Conservation (phyloP, 2,888 invertebrate species). For the Heliconius charithonia region DNA sequence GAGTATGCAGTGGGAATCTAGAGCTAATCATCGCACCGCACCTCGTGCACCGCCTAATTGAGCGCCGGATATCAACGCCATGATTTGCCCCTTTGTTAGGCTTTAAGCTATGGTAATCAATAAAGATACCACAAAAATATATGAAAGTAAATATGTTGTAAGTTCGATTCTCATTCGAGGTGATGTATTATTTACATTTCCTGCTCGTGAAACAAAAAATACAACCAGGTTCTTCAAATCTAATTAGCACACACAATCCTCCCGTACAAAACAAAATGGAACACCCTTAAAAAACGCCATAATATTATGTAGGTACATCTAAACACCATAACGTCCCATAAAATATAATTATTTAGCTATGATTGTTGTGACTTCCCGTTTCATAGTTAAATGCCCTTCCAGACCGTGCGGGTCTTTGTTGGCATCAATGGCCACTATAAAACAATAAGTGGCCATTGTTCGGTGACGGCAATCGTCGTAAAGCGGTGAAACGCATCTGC, state of each 20-base stretch:
- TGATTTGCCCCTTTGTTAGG: too few relatives aligned
- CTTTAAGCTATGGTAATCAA: too few relatives aligned
- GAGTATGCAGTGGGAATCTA: background rate
- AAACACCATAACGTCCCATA: conserved; percentile 2
- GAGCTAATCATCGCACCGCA: background rate
- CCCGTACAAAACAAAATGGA: background rate
- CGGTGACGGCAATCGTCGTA: conserved; percentile 70
- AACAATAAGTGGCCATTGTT: conserved; percentile 71
- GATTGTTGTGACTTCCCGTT: conserved; percentile 22
- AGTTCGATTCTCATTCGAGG: background rate
- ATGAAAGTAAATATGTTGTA: background rate
- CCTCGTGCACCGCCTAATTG: background rate
- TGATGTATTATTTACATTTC: background rate
- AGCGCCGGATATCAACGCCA: too few relatives aligned
- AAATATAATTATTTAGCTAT: conserved; percentile 13
- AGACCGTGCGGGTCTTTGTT: conserved; percentile 43
- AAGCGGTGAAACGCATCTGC: conserved; percentile 58
- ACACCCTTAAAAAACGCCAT: background rate
- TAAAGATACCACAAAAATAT: too few relatives aligned
- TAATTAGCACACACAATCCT: background rate
- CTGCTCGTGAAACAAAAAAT: background rate
- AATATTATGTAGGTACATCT: background rate
- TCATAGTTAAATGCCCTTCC: conserved; percentile 41
- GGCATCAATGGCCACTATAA: conserved; percentile 51
- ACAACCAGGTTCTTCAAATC: background rate